A percentile compares a stretch with the other conserved stretches of the same genome.
phyloP scores from a whole-genome alignment of 2,888 invertebrate species.

The Brachyptera risi region DNA sequence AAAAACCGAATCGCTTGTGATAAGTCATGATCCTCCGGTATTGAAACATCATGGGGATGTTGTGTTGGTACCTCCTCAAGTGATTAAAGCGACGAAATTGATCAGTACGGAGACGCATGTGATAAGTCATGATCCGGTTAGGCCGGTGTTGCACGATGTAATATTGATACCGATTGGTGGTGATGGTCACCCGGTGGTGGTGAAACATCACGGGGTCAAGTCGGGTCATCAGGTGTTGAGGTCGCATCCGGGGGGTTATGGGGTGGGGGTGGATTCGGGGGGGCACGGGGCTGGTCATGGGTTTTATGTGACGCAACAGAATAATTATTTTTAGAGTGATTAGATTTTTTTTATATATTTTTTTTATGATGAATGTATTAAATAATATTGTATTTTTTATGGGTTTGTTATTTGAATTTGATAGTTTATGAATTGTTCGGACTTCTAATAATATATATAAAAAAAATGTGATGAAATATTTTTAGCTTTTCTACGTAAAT shows the following conservation, averaged over 20 bases:
- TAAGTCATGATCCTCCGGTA: conserved; percentile 3
- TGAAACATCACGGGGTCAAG: not conserved
- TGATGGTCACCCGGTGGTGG: not conserved
- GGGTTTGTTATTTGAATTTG: no score
- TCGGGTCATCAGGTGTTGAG: not conserved
- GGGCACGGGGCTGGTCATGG: conserved; percentile 8
- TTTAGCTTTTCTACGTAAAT: no score
- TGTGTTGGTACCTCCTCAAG: not conserved
- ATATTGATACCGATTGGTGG: conserved; percentile 12
- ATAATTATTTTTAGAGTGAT: conserved; percentile 4
- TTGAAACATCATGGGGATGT: not conserved
- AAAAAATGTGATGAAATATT: no score
- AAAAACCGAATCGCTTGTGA: not conserved
- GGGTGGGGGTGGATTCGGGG: conserved; percentile 12
- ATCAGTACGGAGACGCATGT: not conserved
- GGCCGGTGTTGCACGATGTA: not conserved
- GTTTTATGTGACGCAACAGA: conserved; percentile 6
- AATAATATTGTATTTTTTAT: no score
- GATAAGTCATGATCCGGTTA: not conserved
- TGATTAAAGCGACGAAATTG: not conserved
- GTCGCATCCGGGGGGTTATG: conserved; percentile 11
- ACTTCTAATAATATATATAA: no score
- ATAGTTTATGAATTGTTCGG: no score
- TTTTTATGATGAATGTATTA: no score
- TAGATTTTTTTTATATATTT: no score